Conservation (phyloP, 2,797 vertebrate genomes). For the Alfaro cultratus region DNA sequence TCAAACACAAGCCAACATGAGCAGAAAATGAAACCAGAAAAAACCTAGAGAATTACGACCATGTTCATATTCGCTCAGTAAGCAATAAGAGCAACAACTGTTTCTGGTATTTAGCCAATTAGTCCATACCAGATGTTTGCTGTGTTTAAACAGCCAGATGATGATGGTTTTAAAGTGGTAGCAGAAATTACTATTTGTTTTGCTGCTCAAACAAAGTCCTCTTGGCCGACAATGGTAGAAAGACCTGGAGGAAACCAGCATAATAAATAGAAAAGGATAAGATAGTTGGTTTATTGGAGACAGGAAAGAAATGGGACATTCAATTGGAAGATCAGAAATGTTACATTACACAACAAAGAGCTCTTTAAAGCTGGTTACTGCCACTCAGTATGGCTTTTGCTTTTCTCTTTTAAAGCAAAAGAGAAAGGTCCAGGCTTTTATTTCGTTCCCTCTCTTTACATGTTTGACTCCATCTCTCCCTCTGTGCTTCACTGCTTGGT, state of each 20-base stretch:
- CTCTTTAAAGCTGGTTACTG: background rate
- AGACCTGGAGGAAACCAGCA: background rate
- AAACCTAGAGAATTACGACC: background rate
- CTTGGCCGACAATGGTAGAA: background rate
- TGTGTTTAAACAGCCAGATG: background rate
- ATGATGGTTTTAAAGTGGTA: background rate
- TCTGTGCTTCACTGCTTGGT: background rate
- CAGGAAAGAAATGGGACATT: background rate
- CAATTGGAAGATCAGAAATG: background rate
- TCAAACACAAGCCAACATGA: background rate
- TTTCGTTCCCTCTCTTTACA: background rate
- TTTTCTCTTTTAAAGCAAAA: too few relatives aligned
- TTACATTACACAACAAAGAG: background rate
- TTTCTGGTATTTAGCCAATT: background rate
- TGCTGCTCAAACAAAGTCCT: background rate
- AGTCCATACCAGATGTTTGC: background rate
- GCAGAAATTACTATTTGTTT: background rate
- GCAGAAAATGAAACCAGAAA: background rate
- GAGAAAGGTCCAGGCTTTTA: background rate
- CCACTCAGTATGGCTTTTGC: too few relatives aligned
- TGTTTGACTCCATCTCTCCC: slow-evolving; percentile 13
- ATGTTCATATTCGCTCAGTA: background rate
- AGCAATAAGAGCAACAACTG: background rate
- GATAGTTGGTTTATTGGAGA: background rate
- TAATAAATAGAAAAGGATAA: too few relatives aligned